Conservation (phyloP, 1,140 invertebrate genomes). For the Zophobas atratus region DNA sequence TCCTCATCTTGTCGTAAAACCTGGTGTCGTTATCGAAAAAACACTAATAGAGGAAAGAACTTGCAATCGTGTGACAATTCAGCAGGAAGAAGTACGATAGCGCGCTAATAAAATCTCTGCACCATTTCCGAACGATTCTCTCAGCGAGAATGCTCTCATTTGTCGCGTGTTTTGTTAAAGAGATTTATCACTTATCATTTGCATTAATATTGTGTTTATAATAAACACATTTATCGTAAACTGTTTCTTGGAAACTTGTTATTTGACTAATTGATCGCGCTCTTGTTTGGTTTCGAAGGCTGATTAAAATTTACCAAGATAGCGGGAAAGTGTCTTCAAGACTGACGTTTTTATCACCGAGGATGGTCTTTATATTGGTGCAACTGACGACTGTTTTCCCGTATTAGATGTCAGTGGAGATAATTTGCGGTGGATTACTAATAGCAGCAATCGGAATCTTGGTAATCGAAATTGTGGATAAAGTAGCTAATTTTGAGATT, state of each 20-base stretch:
- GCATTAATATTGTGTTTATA: conserved; percentile 29
- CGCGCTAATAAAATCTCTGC: conserved; percentile 26
- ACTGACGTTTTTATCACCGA: background rate
- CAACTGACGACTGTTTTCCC: too few relatives aligned
- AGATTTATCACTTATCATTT: conserved; percentile 8
- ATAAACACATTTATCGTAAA: conserved; percentile 20
- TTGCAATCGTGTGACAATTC: conserved; percentile 6
- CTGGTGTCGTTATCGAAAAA: background rate
- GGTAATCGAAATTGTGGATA: too few relatives aligned
- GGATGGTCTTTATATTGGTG: too few relatives aligned
- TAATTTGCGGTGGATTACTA: too few relatives aligned
- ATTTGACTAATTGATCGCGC: conserved; percentile 18
- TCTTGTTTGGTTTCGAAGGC: conserved; percentile 1
- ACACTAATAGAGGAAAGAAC: conserved; percentile 6
- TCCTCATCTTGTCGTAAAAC: too few relatives aligned
- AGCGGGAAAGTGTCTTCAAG: background rate
- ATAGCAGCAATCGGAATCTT: too few relatives aligned
- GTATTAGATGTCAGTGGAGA: too few relatives aligned
- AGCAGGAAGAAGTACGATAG: conserved; percentile 27
- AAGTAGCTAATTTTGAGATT: too few relatives aligned
- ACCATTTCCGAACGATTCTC: conserved; percentile 36
- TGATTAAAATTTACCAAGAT: background rate
- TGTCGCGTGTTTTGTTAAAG: conserved; percentile 19
- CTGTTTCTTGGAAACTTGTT: conserved; percentile 24
- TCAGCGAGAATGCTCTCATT: conserved; percentile 22